Base-by-base conservation (phyloP, 2,113 vertebrate genomes). In the Nothoprocta perdicaria region DNA sequence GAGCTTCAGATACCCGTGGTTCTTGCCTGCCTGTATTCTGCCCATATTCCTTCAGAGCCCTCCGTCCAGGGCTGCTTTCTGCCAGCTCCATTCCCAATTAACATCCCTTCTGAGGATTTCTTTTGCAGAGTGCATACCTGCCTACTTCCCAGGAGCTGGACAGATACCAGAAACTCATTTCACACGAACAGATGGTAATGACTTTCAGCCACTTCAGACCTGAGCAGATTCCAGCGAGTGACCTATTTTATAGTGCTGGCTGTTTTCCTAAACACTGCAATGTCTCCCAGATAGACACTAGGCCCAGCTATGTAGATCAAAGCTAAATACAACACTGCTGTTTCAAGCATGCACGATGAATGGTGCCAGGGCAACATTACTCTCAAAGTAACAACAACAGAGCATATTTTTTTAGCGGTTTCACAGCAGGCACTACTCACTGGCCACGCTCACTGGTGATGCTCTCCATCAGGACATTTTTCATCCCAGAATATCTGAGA, bases 151-250 rank as follows among this genome's bases (percentile, higher is more conserved):
- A 46, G 79, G 86, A 81, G 53, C 66, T 92, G 92, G 89, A 81
- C 11, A 1, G 0, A 40, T 50, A 76, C n/a, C 79, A 92, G 43
- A 76, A 22, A 80, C 71, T 95, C 74, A 19, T 33, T 95, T 93
- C 85, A 75, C 68, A 43, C 53, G 88, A 94, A 66, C 94, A 96
- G 95, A 96, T 96, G 94, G 92, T 84, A 52, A 72, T 93, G 86
- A 96, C 89, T 96, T 95, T 73, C 63, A 86, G 82, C 40, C 74
- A 27, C 63, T 95, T 94, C 92, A 88, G 73, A 65, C 40, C 84
- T 93, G 95, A 90, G 86, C 82, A 80, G 38, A 35, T 86, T 96
- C 86, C 92, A 97, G 86, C 50, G 66, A 40, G 10, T 92, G 94
- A 95, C 91, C 92, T 92, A 55, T 92, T 93, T 95, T 80, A 23